Percentiles rank a stretch among this genome's conserved stretches.
Conservation (phyloP, 2,797 vertebrate species). For the Acipenser ruthenus region DNA sequence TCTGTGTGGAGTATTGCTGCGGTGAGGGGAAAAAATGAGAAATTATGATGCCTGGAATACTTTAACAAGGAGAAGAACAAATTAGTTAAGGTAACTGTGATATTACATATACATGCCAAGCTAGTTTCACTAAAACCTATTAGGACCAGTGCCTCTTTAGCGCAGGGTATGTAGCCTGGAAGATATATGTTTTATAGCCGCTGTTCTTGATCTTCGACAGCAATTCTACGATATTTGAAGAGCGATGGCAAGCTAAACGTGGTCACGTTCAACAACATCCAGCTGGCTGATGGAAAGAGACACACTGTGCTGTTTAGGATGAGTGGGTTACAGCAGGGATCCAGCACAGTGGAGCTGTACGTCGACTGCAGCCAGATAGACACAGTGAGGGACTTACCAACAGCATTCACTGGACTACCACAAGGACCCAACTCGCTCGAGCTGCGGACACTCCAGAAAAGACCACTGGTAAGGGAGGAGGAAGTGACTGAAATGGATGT, state of each 20-base stretch:
- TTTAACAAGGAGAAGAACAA: too few relatives aligned
- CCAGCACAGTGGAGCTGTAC: conserved; percentile 71
- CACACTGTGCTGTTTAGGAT: conserved; percentile 81
- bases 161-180: too few relatives aligned
- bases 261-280: conserved; percentile 83
- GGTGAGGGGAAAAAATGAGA: too few relatives aligned
- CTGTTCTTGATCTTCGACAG: conserved; percentile 40
- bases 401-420: conserved; percentile 67
- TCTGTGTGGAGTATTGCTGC: too few relatives aligned
- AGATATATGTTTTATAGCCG: too few relatives aligned
- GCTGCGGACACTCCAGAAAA: conserved; percentile 74
- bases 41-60: too few relatives aligned
- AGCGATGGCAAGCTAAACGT: conserved; percentile 78
- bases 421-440: conserved; percentile 62
- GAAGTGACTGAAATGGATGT: too few relatives aligned
- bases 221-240: conserved; percentile 79
- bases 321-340: conserved; percentile 68
- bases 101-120: too few relatives aligned
- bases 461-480: conserved; percentile 62
- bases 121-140: too few relatives aligned
- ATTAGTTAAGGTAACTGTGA: too few relatives aligned
- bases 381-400: conserved; percentile 74
- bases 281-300: conserved; percentile 78
- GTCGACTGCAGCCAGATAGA: conserved; percentile 86
- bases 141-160: too few relatives aligned